These are phyloP conservation scores for Drosophila fulvimacula DNA, from an alignment of 2,888 invertebrate species.

Conservation along the genomic window DNA sequence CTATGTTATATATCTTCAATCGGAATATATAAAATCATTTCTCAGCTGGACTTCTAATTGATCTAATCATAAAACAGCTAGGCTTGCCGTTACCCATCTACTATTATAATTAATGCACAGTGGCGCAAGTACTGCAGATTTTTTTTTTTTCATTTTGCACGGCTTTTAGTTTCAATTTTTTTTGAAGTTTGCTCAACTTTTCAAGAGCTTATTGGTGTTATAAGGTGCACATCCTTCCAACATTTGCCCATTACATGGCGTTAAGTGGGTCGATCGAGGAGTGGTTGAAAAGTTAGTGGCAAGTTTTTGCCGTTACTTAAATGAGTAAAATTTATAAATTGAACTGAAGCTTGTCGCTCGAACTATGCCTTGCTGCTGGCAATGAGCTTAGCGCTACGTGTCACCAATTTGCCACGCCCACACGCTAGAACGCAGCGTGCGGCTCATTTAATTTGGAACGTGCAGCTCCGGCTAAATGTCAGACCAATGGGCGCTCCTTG, in stretches of 20 bases:
- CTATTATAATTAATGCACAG: constrained; percentile 21
- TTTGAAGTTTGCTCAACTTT: constrained; percentile 65
- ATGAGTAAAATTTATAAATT: constrained; percentile 67
- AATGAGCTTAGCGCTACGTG: constrained; percentile 50
- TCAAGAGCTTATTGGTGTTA: constrained; percentile 70
- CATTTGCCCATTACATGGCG: constrained; percentile 66
- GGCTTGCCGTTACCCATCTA: background rate
- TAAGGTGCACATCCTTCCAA: constrained; percentile 67
- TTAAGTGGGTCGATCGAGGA: constrained; percentile 1
- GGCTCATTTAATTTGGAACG: constrained; percentile 70
- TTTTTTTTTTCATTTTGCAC: constrained; percentile 29
- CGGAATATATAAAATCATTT: no score
- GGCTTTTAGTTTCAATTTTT: background rate
- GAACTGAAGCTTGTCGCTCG: constrained; percentile 38
- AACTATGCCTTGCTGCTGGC: constrained; percentile 23
- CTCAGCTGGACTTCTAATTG: background rate
- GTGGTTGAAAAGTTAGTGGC: constrained; percentile 26
- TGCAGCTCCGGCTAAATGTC: constrained; percentile 47
- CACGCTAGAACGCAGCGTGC: constrained; percentile 26
- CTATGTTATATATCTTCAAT: no score
- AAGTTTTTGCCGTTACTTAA: constrained; percentile 57
- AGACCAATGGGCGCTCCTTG: constrained; percentile 26
- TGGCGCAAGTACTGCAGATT: constrained; percentile 27
- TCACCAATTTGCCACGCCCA: constrained; percentile 62
- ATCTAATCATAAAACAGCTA: background rate